These are phyloP conservation scores for human (Homo sapiens) DNA, from an alignment of 2,113 vertebrate species.

Conservation along the genomic window DNA sequence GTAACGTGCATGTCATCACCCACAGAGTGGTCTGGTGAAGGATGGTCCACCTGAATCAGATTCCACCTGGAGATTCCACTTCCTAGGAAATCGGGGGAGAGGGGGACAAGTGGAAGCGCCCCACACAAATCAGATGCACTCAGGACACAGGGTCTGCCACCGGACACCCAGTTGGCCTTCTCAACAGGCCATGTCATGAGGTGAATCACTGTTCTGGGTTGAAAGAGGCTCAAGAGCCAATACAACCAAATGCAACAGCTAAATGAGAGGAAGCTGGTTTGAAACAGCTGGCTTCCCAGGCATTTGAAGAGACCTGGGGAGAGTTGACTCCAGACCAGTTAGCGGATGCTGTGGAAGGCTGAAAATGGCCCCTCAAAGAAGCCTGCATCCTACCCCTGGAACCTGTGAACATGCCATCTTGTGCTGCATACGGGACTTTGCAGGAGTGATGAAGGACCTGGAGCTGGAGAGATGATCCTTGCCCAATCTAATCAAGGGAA, in stretches of 20 bases:
- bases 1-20: not conserved
- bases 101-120: not conserved
- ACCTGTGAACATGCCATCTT: accelerated
- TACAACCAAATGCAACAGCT: too few species aligned
- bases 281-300: not conserved
- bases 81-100: not conserved
- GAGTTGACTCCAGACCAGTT: accelerated
- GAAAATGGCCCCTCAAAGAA: not conserved
- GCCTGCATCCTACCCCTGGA: accelerated
- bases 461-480: not conserved
- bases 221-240: not conserved
- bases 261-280: accelerated
- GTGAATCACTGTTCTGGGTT: too few species aligned
- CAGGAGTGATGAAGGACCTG: not conserved
- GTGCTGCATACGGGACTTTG: accelerated
- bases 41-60: too few species aligned
- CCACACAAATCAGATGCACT: accelerated
- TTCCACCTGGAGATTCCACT: too few species aligned
- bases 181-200: not conserved
- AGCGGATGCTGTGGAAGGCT: accelerated
- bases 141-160: not conserved
- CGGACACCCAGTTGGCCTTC: not conserved
- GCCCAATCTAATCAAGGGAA: not conserved
- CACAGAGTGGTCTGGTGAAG: not conserved
- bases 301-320: not conserved